phyloP scores from a whole-genome alignment of 1,140 invertebrate genomes.

The Akabosia matsudoensis region DNA sequence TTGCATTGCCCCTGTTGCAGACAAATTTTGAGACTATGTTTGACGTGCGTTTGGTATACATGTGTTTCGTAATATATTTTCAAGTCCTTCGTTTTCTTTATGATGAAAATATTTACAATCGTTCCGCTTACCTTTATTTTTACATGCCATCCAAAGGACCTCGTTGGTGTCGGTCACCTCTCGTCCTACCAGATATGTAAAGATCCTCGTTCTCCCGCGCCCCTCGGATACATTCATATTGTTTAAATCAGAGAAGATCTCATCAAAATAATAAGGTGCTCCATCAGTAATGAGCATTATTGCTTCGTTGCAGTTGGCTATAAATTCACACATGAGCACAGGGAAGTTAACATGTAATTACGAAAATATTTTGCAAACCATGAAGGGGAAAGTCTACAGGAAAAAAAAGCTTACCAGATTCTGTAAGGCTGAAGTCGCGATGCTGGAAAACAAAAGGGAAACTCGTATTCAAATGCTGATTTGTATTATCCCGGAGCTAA shows the following conservation, averaged over 20 bases:
- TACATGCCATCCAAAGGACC: conserved; percentile 95
- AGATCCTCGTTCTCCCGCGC: conserved; percentile 69
- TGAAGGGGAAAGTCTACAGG: too few relatives aligned
- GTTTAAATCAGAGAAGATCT: conserved; percentile 73
- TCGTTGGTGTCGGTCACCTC: conserved; percentile 88
- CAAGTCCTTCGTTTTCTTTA: not conserved
- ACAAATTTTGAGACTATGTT: too few relatives aligned
- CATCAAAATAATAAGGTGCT: conserved; percentile 88
- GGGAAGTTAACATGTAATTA: not conserved
- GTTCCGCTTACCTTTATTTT: conserved; percentile 77
- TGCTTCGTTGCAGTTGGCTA: conserved; percentile 82
- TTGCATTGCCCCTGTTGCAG: too few relatives aligned
- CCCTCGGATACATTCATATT: conserved; percentile 29
- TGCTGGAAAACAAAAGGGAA: conserved; percentile 19
- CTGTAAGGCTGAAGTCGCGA: not conserved
- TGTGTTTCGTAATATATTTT: not conserved
- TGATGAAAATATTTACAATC: not conserved
- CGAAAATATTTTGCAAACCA: not conserved
- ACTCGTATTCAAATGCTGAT: too few relatives aligned
- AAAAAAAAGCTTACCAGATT: conserved; percentile 3
- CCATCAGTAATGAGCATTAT: conserved; percentile 99
- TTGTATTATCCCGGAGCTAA: not conserved
- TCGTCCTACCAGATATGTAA: conserved; percentile 94
- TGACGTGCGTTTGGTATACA: too few relatives aligned
- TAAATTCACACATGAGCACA: too few relatives aligned